Base-by-base conservation (phyloP, 1,140 invertebrate genomes). In the Tetramorium parvispinum region DNA sequence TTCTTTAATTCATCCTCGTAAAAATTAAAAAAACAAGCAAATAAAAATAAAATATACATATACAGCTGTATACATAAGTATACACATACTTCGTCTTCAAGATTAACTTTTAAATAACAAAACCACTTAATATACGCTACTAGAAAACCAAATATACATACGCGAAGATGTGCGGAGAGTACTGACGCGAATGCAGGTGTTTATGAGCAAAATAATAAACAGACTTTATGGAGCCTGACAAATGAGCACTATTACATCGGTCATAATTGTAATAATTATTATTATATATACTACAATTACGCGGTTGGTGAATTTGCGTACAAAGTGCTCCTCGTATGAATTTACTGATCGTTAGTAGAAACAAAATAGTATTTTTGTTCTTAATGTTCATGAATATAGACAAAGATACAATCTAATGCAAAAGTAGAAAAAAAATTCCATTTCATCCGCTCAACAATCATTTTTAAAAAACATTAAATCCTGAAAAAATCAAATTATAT, bases 181-280 rank as follows among this genome's bases (percentile, higher is more conserved):
- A 59, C 75, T 73, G 32, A 65, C 76, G 61, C 66, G 43, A 89
- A 53, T n/a, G 61, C 87, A 93, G 86, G 89, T 93, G 90, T 92
- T 93, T 93, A 94, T 83, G 91, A 91, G 89, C 81, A 82, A 92
- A 92, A 92, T 91, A 92, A 94, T 91, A 89, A 91, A 37, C 88
- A 65, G 51, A 77, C 65, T 94, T 94, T 94, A 92, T 91, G 92
- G 75, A 93, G 88, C 91, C 83, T 92, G 87, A 93, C 89, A 93
- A 92, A 85, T 86, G 85, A 90, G 87, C 70, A 87, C 86, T 85
- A 91, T 92, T 92, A 92, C 88, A 85, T 79, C 61, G 78, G 87
- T 91, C 89, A 75, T 93, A 92, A 93, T 92, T 91, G 85, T 91
- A 92, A 94, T 92, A 89, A 93, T 92, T 88, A 93, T 93, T 92